Evolutionary conservation across 2,113 vertebrate genomes (phyloP), one percentile per base, ranked within the genome.

Genomic region (Rattus rattus): DNA sequence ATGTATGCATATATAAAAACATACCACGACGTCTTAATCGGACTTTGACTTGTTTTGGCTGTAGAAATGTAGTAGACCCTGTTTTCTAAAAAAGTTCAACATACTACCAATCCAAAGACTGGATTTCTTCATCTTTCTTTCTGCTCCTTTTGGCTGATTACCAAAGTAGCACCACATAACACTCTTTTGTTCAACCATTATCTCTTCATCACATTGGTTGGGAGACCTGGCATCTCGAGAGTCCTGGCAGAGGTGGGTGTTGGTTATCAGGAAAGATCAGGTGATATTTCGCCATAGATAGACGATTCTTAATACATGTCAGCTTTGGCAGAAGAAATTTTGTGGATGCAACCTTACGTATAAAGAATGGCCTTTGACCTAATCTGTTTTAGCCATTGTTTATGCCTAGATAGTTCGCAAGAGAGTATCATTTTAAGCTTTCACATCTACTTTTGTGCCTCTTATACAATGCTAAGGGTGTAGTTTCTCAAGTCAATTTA

Each of bases 141-240:
- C 30, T 90, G 75, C 61, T 47, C 22, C 9, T 94, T 91, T 84
- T 87, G 84, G 12, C 30, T 92, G 30, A 89, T 73, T 8, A 80
- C 47, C n/a, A 92, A 17, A 93, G 9, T 24, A 56, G 20, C 22
- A 47, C 26, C 36, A 87, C 67, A 81, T 56, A 94, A 28, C n/a
- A n/a, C n/a, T 47, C 67, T 90, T 96, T 90, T 93, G 52, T 91
- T 89, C 22, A 72, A 86, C 88, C 1, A 73, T 79, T 87, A 88
- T 95, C n/a, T 91, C 54, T 70, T 84, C 17, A 84, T 95, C 33
- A n/a, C 52, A 69, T 39, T 90, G 92, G 84, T 94, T 88, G 67
- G 36, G 89, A 90, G 24, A 85, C 81, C 30, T 92, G 52, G 39
- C 20, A 96, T 81, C 73, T 90, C n/a, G 13, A 83, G 49, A 91